Evolutionary conservation across 2,888 invertebrate species (phyloP).

Genomic region (Teleiodes luculella): DNA sequence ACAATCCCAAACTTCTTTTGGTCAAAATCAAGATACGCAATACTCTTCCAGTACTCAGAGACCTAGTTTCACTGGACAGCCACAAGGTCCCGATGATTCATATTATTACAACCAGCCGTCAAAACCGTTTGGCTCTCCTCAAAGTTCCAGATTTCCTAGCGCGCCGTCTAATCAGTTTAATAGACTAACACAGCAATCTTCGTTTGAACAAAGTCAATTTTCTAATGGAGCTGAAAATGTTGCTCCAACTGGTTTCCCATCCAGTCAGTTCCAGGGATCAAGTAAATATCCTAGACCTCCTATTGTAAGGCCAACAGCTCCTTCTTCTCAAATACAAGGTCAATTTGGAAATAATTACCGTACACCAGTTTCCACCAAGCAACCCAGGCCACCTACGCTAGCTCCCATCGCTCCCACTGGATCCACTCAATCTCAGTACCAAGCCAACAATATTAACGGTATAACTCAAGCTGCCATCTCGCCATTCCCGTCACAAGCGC

Average conservation of each 20-base stretch:
- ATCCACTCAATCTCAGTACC: slow-evolving; percentile 21
- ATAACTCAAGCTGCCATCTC: slow-evolving; percentile 52
- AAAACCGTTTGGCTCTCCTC: slow-evolving; percentile 41
- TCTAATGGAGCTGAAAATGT: slow-evolving; percentile 21
- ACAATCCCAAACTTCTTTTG: slow-evolving; percentile 18
- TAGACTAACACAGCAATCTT: slow-evolving; percentile 30
- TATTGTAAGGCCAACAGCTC: slow-evolving; percentile 24
- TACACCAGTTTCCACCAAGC: slow-evolving; percentile 15
- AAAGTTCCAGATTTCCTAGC: slow-evolving; percentile 36
- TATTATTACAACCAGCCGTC: slow-evolving; percentile 56
- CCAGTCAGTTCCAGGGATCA: slow-evolving; percentile 10
- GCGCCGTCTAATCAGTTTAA: slow-evolving; percentile 39
- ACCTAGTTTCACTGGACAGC: slow-evolving; percentile 21
- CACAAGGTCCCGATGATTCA: slow-evolving; percentile 34
- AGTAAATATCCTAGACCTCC: slow-evolving; percentile 20
- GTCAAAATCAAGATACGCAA: slow-evolving; percentile 27
- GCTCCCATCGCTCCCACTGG: slow-evolving; percentile 25
- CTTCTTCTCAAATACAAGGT: slow-evolving; percentile 20
- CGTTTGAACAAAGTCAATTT: slow-evolving; percentile 20
- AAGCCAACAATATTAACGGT: slow-evolving; percentile 32
- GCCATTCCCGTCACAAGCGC: slow-evolving; percentile 41
- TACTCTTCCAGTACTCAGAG: slow-evolving; percentile 32
- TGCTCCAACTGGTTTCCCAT: slow-evolving; percentile 22
- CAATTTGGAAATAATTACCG: slow-evolving; percentile 15
- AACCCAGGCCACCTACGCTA: slow-evolving; percentile 23